phyloP scores from a whole-genome alignment of 2,888 invertebrate species.

The Eumerus sabulonum region DNA sequence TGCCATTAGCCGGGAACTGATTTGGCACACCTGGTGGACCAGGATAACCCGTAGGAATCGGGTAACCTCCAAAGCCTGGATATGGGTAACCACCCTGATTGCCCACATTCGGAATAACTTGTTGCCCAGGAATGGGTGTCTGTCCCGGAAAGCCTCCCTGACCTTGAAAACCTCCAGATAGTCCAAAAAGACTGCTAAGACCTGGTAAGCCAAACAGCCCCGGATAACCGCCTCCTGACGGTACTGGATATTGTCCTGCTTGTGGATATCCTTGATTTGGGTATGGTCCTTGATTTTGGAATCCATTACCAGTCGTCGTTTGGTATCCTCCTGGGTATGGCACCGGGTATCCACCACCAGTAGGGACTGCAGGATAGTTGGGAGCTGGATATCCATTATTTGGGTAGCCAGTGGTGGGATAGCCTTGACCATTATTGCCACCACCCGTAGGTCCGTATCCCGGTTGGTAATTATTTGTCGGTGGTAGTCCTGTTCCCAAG shows the following conservation, averaged over 20 bases:
- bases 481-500: slow-evolving; percentile 81
- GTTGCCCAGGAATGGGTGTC: slow-evolving; percentile 54
- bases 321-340: slow-evolving; percentile 66
- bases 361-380: slow-evolving; percentile 58
- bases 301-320: slow-evolving; percentile 43
- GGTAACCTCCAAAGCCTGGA: slow-evolving; percentile 61
- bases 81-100: slow-evolving; percentile 37
- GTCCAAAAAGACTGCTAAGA: slow-evolving; percentile 22
- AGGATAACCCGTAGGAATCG: slow-evolving; percentile 51
- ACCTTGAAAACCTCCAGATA: slow-evolving; percentile 43
- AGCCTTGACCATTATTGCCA: slow-evolving; percentile 47
- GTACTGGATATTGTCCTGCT: slow-evolving; percentile 41
- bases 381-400: slow-evolving; percentile 70
- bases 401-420: slow-evolving; percentile 46
- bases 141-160: slow-evolving; percentile 44
- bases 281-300: slow-evolving; percentile 44
- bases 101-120: slow-evolving; percentile 33
- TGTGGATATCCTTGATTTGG: slow-evolving; percentile 49
- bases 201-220: slow-evolving; percentile 48
- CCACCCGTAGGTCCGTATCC: slow-evolving; percentile 70
- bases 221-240: slow-evolving; percentile 49
- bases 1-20: slow-evolving; percentile 61
- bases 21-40: slow-evolving; percentile 33
- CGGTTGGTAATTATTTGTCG: slow-evolving; percentile 76
- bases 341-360: slow-evolving; percentile 70